Base-by-base conservation (phyloP, 2,888 invertebrate genomes). In the Nebria salina region DNA sequence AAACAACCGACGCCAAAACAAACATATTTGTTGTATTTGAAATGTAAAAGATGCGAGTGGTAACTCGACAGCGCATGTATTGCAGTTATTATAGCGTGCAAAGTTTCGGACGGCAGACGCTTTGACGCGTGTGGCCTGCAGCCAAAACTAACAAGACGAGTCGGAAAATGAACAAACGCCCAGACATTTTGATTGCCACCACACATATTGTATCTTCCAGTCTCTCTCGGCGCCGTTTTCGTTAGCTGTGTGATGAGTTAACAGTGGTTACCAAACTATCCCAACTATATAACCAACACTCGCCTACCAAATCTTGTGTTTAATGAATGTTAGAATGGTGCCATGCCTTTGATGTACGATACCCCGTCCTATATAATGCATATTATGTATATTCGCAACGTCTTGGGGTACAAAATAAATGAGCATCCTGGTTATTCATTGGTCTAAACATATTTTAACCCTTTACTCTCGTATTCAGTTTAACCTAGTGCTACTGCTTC, bases 71-170 rank as follows among this genome's bases (percentile, higher is more conserved):
- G 11, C 8, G 54, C 54, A 54, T 54, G 54, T 54, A 8, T 2
- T 54, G 54, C 54, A 54, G 54, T 54, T 54, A 54, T 54, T 54
- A 54, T 54, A 1, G 34, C 34, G 54, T 54, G 54, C 54, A 54
- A 54, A 54, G 54, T 54, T 54, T 54, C 7, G 54, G 54, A 54
- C 54, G 7, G 54, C 54, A 54, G 54, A 54, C 8, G 54, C 54
- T 54, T 54, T 54, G 54, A 54, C 54, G 54, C 54, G 54, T 54
- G 54, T 54, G 54, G 54, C 54, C 54, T 54, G 54, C 54, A 54
- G 54, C 54, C 54, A 54, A 54, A 54, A 54, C 54, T 54, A 54
- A 54, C 54, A 54, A 54, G 54, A 54, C 54, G 8, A 8, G 54
- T 54, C 54, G 8, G 11, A 54, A 8, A 54, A 54, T 54, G 34